Percentiles rank a stretch among this genome's conserved stretches.
Conservation (phyloP, 2,797 vertebrate species). For the Poecile montanus region DNA sequence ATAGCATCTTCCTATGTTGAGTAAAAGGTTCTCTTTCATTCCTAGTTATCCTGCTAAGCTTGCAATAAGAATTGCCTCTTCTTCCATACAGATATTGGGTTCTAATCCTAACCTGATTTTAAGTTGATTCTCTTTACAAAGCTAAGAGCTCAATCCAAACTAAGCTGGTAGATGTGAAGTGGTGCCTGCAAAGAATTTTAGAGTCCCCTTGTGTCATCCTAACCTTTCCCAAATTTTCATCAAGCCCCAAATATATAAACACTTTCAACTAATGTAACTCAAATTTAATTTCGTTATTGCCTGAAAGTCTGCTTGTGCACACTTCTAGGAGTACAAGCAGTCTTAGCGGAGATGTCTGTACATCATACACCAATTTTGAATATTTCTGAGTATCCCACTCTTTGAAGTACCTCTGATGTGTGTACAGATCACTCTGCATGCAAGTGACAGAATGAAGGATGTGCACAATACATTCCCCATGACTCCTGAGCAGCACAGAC, state of each 20-base stretch:
- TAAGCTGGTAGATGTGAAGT: not conserved
- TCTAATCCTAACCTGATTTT: not conserved
- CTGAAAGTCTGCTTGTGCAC: not conserved
- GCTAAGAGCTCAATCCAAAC: not conserved
- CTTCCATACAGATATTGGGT: not conserved
- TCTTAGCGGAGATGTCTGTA: not conserved
- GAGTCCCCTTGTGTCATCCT: not conserved
- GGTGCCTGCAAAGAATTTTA: not conserved
- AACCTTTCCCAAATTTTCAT: not conserved
- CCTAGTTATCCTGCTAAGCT: not conserved
- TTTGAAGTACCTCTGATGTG: not conserved
- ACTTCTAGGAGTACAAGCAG: not conserved
- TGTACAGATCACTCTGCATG: not conserved
- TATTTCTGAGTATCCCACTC: not conserved
- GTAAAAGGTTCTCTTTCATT: not conserved
- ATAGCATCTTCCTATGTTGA: not conserved
- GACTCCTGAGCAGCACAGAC: not conserved
- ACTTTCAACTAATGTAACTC: not conserved
- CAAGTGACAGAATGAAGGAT: not conserved
- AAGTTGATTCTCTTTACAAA: not conserved
- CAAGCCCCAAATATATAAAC: not conserved
- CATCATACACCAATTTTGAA: not conserved
- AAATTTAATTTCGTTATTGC: not conserved
- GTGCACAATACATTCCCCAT: accelerated
- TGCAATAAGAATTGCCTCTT: not conserved